Evolutionary conservation across 2,797 vertebrate genomes (phyloP).

Genomic region (Triplophysa yarkandensis): DNA sequence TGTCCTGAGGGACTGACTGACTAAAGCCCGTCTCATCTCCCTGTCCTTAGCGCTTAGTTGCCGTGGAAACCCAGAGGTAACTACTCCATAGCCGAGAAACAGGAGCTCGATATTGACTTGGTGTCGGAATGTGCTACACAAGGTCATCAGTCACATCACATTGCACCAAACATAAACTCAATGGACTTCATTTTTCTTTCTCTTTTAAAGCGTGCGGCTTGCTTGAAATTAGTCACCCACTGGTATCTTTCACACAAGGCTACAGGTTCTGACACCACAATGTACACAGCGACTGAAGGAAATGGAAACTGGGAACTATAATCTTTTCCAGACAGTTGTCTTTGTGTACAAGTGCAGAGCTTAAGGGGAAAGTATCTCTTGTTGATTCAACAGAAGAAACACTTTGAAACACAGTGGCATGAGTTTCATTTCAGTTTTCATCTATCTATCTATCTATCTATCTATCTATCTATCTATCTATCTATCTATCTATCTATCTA

Average conservation of each 20-base stretch:
- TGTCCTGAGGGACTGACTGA: slow-evolving; percentile 53
- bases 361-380: neutral
- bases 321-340: neutral
- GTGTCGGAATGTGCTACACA: slow-evolving; percentile 70
- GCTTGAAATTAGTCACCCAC: slow-evolving; percentile 25
- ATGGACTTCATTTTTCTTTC: slow-evolving; percentile 36
- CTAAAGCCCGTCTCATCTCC: slow-evolving; percentile 51
- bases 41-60: slow-evolving; percentile 66
- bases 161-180: slow-evolving; percentile 42
- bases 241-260: slow-evolving; percentile 27
- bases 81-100: slow-evolving; percentile 66
- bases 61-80: slow-evolving; percentile 77
- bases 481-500: too few species aligned
- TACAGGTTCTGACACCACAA: neutral
- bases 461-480: too few species aligned
- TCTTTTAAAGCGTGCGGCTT: slow-evolving; percentile 2
- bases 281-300: slow-evolving; percentile 6
- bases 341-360: neutral
- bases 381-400: slow-evolving; percentile 17
- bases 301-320: slow-evolving; percentile 31
- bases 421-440: neutral
- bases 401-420: slow-evolving; percentile 5
- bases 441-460: too few species aligned
- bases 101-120: slow-evolving; percentile 57
- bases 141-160: slow-evolving; percentile 59